These are phyloP conservation scores for Orthonyx spaldingii DNA, from an alignment of 2,113 vertebrate genomes.

Conservation along the genomic window DNA sequence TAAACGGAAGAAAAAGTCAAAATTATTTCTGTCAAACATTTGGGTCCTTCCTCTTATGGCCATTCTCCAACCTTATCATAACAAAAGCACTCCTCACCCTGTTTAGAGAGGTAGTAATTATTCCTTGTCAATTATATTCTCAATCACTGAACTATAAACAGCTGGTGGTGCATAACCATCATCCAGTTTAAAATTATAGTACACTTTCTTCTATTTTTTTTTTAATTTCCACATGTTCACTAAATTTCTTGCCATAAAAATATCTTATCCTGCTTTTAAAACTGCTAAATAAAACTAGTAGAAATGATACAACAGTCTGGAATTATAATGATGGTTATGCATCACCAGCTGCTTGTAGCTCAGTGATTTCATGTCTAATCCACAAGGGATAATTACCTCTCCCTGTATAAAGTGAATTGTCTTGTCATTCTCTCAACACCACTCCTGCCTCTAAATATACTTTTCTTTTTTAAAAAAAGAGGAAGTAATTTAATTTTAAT, in stretches of 20 bases:
- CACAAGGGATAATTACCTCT: constrained; percentile 23
- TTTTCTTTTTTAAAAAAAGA: neutral
- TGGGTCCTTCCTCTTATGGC: neutral
- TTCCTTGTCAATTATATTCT: constrained; percentile 31
- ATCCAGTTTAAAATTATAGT: constrained; percentile 23
- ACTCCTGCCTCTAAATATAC: neutral
- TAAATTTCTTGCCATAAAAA: constrained; percentile 23
- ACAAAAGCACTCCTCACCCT: neutral
- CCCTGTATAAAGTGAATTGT: neutral
- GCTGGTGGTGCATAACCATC: neutral
- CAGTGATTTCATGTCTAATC: constrained; percentile 20
- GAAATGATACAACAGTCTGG: neutral
- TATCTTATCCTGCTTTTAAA: constrained; percentile 12
- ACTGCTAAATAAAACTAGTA: constrained; percentile 17
- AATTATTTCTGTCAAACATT: neutral
- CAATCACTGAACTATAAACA: constrained; percentile 30
- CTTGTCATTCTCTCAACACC: neutral
- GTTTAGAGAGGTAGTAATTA: constrained; percentile 1
- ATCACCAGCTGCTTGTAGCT: constrained; percentile 30
- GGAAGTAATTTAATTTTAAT: neutral
- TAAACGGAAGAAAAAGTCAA: neutral
- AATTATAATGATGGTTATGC: constrained; percentile 26
- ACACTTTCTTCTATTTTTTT: neutral
- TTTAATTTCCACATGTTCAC: constrained; percentile 27
- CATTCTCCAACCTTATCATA: neutral